Conservation (phyloP, 2,797 vertebrate species). For the Pseudopleuronectes americanus region DNA sequence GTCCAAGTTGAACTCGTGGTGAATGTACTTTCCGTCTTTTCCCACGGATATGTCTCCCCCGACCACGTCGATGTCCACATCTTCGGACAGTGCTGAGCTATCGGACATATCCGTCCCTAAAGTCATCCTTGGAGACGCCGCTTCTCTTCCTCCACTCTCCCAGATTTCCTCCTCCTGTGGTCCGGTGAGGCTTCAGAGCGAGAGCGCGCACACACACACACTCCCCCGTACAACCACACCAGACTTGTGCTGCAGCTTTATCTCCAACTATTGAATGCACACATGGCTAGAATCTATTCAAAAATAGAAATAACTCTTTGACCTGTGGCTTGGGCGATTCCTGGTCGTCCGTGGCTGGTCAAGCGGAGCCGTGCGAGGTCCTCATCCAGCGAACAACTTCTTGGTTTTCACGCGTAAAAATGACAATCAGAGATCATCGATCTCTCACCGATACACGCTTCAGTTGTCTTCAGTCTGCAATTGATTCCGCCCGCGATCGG, state of each 20-base stretch:
- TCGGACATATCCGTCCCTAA: constrained; percentile 90
- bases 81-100: constrained; percentile 93
- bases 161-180: constrained; percentile 68
- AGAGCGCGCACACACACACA: constrained; percentile 48
- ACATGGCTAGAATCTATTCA: constrained; percentile 66
- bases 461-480: constrained; percentile 19
- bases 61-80: constrained; percentile 97
- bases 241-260: constrained; percentile 55
- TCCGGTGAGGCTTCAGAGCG: constrained; percentile 55
- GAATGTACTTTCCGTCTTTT: constrained; percentile 87
- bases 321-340: constrained; percentile 63
- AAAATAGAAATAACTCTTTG: constrained; percentile 61
- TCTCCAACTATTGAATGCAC: constrained; percentile 64
- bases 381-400: constrained; percentile 64
- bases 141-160: constrained; percentile 68
- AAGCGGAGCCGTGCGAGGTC: constrained; percentile 36
- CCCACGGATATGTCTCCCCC: constrained; percentile 88
- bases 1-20: constrained; percentile 85
- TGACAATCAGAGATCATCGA: constrained; percentile 24
- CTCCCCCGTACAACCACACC: constrained; percentile 56
- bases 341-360: constrained; percentile 52
- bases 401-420: constrained; percentile 37
- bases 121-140: constrained; percentile 86
- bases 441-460: constrained; percentile 16
- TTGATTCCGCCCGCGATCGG: constrained; percentile 24